A percentile compares a stretch with the other conserved stretches of the same genome.
These are phyloP conservation scores for Eudemis profundana DNA, from an alignment of 2,888 invertebrate genomes.

Conservation along the genomic window DNA sequence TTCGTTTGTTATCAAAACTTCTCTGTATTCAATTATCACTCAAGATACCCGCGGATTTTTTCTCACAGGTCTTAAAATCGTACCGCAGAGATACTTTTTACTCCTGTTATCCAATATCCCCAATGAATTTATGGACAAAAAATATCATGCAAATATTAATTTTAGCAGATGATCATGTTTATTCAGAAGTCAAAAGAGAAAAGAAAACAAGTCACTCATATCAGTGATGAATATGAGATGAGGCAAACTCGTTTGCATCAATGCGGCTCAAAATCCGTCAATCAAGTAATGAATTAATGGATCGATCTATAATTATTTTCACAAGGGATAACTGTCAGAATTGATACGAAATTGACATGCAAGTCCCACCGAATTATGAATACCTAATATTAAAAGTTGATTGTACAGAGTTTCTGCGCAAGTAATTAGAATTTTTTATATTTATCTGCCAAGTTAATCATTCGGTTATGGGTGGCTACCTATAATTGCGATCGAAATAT, in stretches of 20 bases:
- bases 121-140: constrained; percentile 24
- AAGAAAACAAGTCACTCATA: constrained; percentile 48
- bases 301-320: constrained; percentile 58
- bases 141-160: constrained; percentile 43
- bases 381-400: constrained; percentile 1
- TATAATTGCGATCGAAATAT: constrained; percentile 23
- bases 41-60: constrained; percentile 62
- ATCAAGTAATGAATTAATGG: constrained; percentile 71
- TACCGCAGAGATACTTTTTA: constrained; percentile 9
- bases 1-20: constrained; percentile 61
- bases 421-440: constrained; percentile 6
- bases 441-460: neutral
- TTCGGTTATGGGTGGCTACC: neutral
- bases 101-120: constrained; percentile 9
- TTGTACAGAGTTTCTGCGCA: constrained; percentile 2
- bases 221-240: constrained; percentile 63
- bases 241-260: constrained; percentile 66
- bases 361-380: constrained; percentile 70
- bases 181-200: constrained; percentile 44
- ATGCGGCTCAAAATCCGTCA: constrained; percentile 66
- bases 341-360: constrained; percentile 65
- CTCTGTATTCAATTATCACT: constrained; percentile 63
- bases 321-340: constrained; percentile 58
- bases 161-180: constrained; percentile 35
- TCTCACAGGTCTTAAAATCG: constrained; percentile 69